Conservation (phyloP, 2,797 vertebrate genomes). For the Platyrinchus mystaceus region DNA sequence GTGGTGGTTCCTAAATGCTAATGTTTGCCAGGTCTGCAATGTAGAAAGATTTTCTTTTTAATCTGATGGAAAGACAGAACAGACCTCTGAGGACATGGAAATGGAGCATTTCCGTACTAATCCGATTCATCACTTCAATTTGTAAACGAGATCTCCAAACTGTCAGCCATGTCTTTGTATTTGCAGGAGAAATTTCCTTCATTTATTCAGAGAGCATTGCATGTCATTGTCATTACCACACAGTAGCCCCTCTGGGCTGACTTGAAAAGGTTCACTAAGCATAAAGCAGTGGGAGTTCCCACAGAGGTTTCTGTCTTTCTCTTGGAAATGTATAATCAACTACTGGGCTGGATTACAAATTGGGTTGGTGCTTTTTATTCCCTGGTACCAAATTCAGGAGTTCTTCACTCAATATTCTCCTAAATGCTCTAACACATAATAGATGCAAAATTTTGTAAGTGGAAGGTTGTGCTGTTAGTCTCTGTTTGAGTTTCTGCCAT, state of each 20-base stretch:
- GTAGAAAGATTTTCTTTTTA: constrained; percentile 67
- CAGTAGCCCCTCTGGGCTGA: constrained; percentile 62
- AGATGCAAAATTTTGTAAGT: not conserved
- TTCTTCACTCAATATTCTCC: not conserved
- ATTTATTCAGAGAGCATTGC: constrained; percentile 55
- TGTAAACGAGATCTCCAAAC: constrained; percentile 51
- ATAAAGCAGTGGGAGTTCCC: constrained; percentile 37
- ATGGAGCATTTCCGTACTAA: constrained; percentile 30
- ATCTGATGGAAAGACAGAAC: constrained; percentile 78
- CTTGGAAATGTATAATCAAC: constrained; percentile 72
- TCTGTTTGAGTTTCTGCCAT: not conserved
- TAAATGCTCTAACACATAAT: not conserved
- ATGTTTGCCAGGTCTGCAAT: constrained; percentile 75
- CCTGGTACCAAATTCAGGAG: constrained; percentile 63
- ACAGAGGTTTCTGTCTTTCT: constrained; percentile 76
- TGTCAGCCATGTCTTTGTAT: constrained; percentile 42
- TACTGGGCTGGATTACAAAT: constrained; percentile 63
- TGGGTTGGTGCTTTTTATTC: constrained; percentile 67
- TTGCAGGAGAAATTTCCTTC: constrained; percentile 48
- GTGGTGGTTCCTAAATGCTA: constrained; percentile 76
- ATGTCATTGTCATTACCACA: constrained; percentile 57
- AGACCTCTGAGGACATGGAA: constrained; percentile 51
- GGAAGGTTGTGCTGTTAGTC: not conserved
- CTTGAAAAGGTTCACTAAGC: constrained; percentile 58
- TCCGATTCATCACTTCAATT: constrained; percentile 54